Base-by-base conservation (phyloP, 2,797 vertebrate species). In the Parambassis ranga region DNA sequence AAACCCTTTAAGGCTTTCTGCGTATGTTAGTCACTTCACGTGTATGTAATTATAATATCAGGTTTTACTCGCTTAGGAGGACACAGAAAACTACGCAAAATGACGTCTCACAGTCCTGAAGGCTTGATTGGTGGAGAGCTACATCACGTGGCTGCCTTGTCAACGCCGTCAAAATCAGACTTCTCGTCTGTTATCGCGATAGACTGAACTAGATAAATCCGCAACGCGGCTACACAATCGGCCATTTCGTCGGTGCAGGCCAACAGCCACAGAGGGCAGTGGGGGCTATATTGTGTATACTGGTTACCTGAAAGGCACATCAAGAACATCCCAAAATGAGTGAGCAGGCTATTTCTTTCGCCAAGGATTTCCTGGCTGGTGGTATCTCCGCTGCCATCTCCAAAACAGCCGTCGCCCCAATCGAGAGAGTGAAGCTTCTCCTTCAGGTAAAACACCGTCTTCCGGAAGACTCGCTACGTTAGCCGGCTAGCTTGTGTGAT, bases 341-440 rank as follows among this genome's bases (percentile, higher is more conserved):
- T 59, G 92, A 93, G 28, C 38, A 24, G 28, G 78, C 85, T 2
- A 0, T 93, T 10, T 89, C 89, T 0, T 93, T 92, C 71, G 82
- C 84, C 43, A 92, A 92, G 89, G 91, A 92, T 16, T 92, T 92
- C 81, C 59, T 92, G 82, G 90, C 91, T 1, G 91, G 91, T 4
- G 91, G 91, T 0, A 90, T 92, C 58, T 89, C 90, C 2, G 91
- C 91, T 4, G 91, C 91, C 30, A 91, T 92, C 41, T 92, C 90
- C 53, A 92, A 92, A 58, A 92, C 91, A 80, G 91, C 90, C 1
- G 91, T 92, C 13, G 91, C 91, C 10, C 91, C 91, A 0, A 92
- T 92, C 44, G 91, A 92, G 64, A 91, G 91, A 84, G 91, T 92
- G 71, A 92, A 92, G 85, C 89, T 92, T 44, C 90, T 92, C 69